Evolutionary conservation across 1,140 invertebrate species (phyloP).

Genomic region (Augochlora pura): DNA sequence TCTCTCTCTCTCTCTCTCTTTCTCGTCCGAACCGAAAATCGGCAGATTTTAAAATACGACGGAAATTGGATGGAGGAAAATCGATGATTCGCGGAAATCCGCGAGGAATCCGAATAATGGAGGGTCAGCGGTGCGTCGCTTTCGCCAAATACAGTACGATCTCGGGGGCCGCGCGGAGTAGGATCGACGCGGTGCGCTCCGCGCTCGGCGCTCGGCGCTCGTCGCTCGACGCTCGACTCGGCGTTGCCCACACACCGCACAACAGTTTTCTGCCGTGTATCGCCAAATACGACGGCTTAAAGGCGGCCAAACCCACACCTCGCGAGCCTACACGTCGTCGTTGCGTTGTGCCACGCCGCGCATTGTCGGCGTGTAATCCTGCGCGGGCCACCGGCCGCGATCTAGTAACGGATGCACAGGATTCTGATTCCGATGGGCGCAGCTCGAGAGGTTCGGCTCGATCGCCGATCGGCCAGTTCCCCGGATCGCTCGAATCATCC

Average conservation of each 20-base stretch:
- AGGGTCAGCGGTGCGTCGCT: slow-evolving; percentile 21
- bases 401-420: slow-evolving; percentile 28
- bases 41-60: too few species aligned
- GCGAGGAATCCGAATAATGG: neutral
- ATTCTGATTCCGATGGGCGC: slow-evolving; percentile 1
- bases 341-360: slow-evolving; percentile 32
- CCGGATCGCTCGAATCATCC: neutral
- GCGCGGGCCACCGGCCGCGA: slow-evolving; percentile 41
- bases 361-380: slow-evolving; percentile 22
- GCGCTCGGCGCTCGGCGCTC: too few species aligned
- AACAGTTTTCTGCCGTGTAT: slow-evolving; percentile 51
- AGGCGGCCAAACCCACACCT: slow-evolving; percentile 64
- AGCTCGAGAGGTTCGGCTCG: neutral
- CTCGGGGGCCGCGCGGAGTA: slow-evolving; percentile 25
- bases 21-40: too few species aligned
- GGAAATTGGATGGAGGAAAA: too few species aligned
- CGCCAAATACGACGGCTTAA: slow-evolving; percentile 65
- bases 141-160: slow-evolving; percentile 31
- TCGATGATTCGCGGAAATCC: neutral
- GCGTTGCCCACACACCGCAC: slow-evolving; percentile 47
- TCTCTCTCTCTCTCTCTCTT: too few species aligned
- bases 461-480: neutral
- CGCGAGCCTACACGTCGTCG: slow-evolving; percentile 57
- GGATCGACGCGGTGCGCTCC: neutral
- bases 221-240: too few species aligned